A percentile compares a stretch with the other conserved stretches of the same genome.
phyloP scores from a whole-genome alignment of 2,113 vertebrate species.

The Beaufortia kweichowensis region DNA sequence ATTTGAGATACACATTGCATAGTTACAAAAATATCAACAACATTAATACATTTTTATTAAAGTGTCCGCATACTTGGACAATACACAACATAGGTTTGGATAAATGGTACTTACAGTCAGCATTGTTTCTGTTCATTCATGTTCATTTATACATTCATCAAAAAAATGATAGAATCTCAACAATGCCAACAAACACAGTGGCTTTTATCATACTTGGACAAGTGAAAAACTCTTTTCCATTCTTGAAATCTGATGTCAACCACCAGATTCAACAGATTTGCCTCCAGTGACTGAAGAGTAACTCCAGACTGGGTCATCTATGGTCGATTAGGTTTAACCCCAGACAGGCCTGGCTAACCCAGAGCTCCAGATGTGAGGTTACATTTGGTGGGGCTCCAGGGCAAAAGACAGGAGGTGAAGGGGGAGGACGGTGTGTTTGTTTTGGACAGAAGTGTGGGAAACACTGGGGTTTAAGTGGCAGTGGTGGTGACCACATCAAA shows the following conservation, averaged over 20 bases:
- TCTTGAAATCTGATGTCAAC: too few relatives aligned
- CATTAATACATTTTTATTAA: too few relatives aligned
- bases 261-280: neutral
- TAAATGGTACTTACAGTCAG: neutral
- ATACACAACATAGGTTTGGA: neutral
- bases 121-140: neutral
- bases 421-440: slow-evolving; percentile 12
- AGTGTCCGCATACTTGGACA: neutral
- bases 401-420: slow-evolving; percentile 17
- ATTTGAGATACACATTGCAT: too few relatives aligned
- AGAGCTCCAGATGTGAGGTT: slow-evolving; percentile 43
- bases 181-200: neutral
- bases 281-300: slow-evolving; percentile 28
- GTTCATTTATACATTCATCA: neutral
- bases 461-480: neutral
- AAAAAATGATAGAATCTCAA: neutral
- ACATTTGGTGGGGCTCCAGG: slow-evolving; percentile 29
- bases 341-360: slow-evolving; percentile 29
- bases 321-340: slow-evolving; percentile 32
- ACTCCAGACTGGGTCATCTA: slow-evolving; percentile 19
- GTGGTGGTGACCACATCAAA: slow-evolving; percentile 51
- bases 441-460: slow-evolving; percentile 22
- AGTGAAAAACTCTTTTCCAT: too few relatives aligned
- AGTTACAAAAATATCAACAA: too few relatives aligned
- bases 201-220: neutral